Evolutionary conservation across 2,113 vertebrate genomes (phyloP), one percentile per base, ranked within the genome.

Genomic region (Peucedramus taeniatus): DNA sequence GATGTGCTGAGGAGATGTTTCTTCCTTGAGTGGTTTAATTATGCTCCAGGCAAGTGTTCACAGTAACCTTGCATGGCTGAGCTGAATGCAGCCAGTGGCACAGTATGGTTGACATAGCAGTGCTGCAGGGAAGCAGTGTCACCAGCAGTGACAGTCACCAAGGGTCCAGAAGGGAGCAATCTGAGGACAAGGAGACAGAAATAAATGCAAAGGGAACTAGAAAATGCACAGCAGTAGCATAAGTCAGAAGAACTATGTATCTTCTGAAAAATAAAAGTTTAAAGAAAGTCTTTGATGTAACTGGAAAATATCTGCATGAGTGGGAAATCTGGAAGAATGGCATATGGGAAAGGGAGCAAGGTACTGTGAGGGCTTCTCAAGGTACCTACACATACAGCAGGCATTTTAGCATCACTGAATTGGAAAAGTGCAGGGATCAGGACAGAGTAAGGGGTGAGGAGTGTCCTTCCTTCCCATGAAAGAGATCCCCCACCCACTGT

Each of bases 1-100:
- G 81, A 91, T 96, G 83, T 93, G 90, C 64, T 19, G 70, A 76
- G 64, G 81, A 95, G 71, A 33, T 81, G 35, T 74, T 89, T 95
- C 86, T 77, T 71, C 83, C 91, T 95, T 40, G 61, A 93, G 83
- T 54, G 72, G 65, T 79, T 93, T 70, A 78, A 91, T 94, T 77
- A n/a, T 59, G 69, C 95, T 72, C 20, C 37, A 40, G 93, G 88
- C 87, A 80, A 83, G 53, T 59, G 75, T 42, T 94, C 66, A 39
- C 31, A 5, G 82, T 71, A 87, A 72, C 85, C 75, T 78, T 83
- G 95, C 76, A 64, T 24, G 61, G 81, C 86, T 78, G 90, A 93
- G 74, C 14, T 78, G 91, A 70, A 76, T 70, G 26, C 91, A 91
- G 93, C 68, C 96, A 70, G 65, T 60, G 68, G 96, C 74, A 60